A percentile compares a stretch with the other conserved stretches of the same genome.
phyloP scores from a whole-genome alignment of 2,888 invertebrate genomes.

The Zootermopsis nevadensis region DNA sequence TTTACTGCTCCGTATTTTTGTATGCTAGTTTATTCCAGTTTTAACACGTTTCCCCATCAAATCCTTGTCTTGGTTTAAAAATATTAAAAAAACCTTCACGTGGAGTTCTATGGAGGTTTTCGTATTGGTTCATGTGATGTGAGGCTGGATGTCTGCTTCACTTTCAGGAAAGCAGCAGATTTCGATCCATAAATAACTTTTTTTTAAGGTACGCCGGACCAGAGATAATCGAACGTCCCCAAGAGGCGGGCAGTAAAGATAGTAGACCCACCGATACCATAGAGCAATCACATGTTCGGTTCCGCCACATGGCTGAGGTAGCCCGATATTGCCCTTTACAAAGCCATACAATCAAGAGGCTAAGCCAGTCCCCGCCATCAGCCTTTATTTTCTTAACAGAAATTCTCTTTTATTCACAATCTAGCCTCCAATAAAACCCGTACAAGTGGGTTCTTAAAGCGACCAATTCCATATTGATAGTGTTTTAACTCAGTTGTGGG shows the following conservation, averaged over 20 bases:
- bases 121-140: too few relatives aligned
- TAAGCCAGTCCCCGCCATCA: neutral
- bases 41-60: too few relatives aligned
- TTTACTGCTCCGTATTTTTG: too few relatives aligned
- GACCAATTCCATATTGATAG: neutral
- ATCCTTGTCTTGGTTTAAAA: too few relatives aligned
- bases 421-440: neutral
- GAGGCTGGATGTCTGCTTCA: too few relatives aligned
- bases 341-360: conserved; percentile 6
- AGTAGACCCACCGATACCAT: conserved; percentile 21
- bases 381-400: neutral
- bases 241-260: conserved; percentile 9
- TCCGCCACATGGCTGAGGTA: conserved; percentile 31
- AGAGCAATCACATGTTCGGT: conserved; percentile 7
- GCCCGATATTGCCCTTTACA: conserved; percentile 27
- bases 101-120: too few relatives aligned
- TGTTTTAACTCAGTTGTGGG: neutral
- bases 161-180: too few relatives aligned
- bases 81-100: too few relatives aligned
- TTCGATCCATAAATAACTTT: too few relatives aligned
- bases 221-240: neutral
- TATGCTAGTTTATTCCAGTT: too few relatives aligned
- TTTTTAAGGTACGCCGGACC: too few relatives aligned
- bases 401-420: neutral
- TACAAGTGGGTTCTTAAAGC: neutral